A percentile compares a stretch with the other conserved stretches of the same genome.
These are phyloP conservation scores for Lasaia peninsularis DNA, from an alignment of 1,140 invertebrate species.

Conservation along the genomic window DNA sequence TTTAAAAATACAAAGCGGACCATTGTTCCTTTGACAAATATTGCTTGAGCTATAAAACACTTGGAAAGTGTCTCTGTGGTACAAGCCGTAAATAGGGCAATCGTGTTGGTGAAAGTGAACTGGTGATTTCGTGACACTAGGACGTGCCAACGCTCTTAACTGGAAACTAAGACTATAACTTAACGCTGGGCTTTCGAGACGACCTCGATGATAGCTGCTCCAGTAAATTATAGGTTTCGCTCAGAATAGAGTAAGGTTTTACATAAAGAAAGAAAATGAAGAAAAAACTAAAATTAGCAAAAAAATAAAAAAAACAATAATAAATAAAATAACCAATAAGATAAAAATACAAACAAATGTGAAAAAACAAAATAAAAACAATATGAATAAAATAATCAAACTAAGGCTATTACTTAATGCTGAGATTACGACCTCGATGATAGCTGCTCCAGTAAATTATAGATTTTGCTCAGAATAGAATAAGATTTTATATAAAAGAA, in stretches of 20 bases:
- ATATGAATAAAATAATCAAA: no score
- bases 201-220: neutral
- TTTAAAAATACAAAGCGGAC: no score
- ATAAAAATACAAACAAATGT: no score
- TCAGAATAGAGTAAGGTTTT: no score
- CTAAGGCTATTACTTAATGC: neutral
- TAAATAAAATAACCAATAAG: no score
- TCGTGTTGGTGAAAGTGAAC: slow-evolving; percentile 15
- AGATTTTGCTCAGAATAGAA: no score
- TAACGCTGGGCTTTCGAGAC: neutral
- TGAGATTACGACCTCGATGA: neutral
- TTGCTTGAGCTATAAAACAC: neutral
- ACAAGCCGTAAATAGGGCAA: slow-evolving; percentile 2
- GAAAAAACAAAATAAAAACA: no score
- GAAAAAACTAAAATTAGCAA: no score
- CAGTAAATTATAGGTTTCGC: neutral
- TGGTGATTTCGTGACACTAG: slow-evolving; percentile 13
- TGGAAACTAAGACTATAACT: neutral
- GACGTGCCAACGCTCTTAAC: neutral
- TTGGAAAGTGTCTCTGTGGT: neutral
- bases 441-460: neutral
- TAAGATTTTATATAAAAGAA: no score
- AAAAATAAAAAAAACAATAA: no score
- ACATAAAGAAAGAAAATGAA: no score
- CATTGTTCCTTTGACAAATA: no score